Conservation (phyloP, 37 sponge, comb jelly and placozoan species). For the Agelas oroides region DNA sequence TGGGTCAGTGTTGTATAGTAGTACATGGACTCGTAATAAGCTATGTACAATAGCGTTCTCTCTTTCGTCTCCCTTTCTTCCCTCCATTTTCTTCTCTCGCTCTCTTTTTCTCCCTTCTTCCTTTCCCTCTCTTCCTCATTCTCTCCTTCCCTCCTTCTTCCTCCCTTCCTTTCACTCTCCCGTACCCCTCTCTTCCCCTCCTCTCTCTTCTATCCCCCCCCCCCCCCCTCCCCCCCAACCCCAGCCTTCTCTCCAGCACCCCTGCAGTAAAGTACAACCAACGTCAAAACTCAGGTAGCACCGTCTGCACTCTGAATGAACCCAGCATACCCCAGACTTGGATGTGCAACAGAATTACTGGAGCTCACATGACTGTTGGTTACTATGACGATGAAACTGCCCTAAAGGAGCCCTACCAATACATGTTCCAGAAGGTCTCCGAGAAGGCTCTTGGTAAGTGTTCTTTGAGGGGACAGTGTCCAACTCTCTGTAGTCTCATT, state of each 20-base stretch:
- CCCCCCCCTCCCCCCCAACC: too few relatives aligned
- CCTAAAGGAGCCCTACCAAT: slow-evolving; percentile 31
- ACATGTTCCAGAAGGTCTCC: slow-evolving; percentile 63
- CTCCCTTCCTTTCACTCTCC: too few relatives aligned
- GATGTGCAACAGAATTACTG: not conserved
- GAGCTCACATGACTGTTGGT: not conserved
- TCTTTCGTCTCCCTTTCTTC: too few relatives aligned
- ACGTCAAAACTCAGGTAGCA: slow-evolving; percentile 39
- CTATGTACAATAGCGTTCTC: too few relatives aligned
- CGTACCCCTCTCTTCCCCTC: too few relatives aligned
- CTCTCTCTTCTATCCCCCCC: too few relatives aligned
- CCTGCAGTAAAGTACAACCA: slow-evolving; percentile 42
- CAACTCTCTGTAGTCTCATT: too few relatives aligned
- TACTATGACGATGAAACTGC: slow-evolving; percentile 17
- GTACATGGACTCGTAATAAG: not conserved
- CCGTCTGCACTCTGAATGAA: slow-evolving; percentile 39
- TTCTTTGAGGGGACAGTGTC: not conserved
- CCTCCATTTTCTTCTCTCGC: too few relatives aligned
- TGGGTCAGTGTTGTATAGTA: not conserved
- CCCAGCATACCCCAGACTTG: slow-evolving; percentile 25
- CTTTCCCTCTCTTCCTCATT: too few relatives aligned
- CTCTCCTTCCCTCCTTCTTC: too few relatives aligned
- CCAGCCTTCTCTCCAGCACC: slow-evolving; percentile 4
- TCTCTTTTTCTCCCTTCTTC: too few relatives aligned
- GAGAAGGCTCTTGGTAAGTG: slow-evolving; percentile 51